These are phyloP conservation scores for Pteropus alecto DNA, from an alignment of 2,113 vertebrate species.

Conservation along the genomic window DNA sequence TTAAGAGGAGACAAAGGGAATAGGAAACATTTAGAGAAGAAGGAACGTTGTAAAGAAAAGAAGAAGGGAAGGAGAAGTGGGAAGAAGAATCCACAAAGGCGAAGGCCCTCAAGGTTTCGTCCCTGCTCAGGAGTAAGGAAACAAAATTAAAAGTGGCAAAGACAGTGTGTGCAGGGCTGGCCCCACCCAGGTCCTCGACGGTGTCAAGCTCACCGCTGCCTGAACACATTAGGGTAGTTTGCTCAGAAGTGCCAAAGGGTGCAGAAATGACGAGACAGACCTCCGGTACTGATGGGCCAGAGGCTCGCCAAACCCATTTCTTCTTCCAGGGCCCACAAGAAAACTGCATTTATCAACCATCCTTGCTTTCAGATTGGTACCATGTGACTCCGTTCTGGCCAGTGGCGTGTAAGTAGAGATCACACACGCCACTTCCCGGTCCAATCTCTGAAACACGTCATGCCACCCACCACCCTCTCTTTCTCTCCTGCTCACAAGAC, in stretches of 20 bases:
- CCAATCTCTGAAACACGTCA: neutral
- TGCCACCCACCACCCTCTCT: neutral
- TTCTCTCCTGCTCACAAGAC: neutral
- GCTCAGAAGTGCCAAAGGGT: neutral
- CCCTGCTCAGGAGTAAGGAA: neutral
- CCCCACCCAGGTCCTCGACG: accelerated
- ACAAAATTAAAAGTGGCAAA: neutral
- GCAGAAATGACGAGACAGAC: neutral
- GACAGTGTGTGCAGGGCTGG: accelerated
- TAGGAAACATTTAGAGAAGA: neutral
- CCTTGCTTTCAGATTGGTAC: neutral
- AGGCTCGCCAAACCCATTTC: neutral
- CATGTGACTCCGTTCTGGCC: neutral
- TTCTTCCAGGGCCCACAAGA: neutral
- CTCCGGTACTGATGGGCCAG: neutral
- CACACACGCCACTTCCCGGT: neutral
- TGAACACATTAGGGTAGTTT: neutral
- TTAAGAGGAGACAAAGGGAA: neutral
- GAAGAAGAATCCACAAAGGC: neutral
- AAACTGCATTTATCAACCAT: neutral
- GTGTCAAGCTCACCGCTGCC: neutral
- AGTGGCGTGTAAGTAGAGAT: neutral
- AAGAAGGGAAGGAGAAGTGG: neutral
- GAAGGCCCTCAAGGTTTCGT: neutral
- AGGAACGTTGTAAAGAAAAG: neutral